Conservation (phyloP, 35 echinoderm and acorn worm species). For the Lytechinus variegatus region DNA sequence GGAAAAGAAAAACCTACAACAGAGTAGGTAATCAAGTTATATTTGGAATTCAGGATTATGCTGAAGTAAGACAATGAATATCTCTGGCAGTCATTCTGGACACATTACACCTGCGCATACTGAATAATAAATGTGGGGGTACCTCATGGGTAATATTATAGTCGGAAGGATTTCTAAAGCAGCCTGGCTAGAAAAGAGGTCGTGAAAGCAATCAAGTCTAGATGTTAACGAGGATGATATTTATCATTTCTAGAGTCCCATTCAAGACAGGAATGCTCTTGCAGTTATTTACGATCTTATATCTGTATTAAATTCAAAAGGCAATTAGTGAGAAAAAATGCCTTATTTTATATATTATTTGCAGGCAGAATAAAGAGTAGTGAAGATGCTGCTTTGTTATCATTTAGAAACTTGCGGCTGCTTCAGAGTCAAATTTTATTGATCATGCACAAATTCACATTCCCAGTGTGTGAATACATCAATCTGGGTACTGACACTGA, state of each 20-base stretch:
- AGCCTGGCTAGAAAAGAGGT: background rate
- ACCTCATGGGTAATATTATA: background rate
- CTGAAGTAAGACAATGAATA: background rate
- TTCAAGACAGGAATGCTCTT: background rate
- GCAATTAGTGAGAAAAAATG: background rate
- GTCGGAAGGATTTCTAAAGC: background rate
- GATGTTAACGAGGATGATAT: background rate
- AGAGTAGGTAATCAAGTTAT: too few relatives aligned
- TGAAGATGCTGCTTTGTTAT: too few relatives aligned
- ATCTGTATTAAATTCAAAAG: background rate
- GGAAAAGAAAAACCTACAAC: too few relatives aligned
- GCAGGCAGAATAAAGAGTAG: background rate
- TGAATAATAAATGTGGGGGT: conserved; percentile 11
- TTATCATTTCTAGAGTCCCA: background rate
- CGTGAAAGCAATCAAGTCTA: background rate
- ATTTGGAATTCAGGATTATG: too few relatives aligned
- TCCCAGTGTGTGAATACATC: too few relatives aligned
- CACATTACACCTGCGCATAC: background rate
- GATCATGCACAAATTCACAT: too few relatives aligned
- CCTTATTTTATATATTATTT: background rate
- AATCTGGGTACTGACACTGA: too few relatives aligned
- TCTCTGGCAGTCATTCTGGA: background rate
- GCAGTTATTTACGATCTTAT: background rate
- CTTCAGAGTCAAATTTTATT: too few relatives aligned
- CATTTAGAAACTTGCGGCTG: too few relatives aligned